A percentile compares a stretch with the other conserved stretches of the same genome.
Conservation (phyloP, 1,140 invertebrate species). For the Delia radicum region DNA sequence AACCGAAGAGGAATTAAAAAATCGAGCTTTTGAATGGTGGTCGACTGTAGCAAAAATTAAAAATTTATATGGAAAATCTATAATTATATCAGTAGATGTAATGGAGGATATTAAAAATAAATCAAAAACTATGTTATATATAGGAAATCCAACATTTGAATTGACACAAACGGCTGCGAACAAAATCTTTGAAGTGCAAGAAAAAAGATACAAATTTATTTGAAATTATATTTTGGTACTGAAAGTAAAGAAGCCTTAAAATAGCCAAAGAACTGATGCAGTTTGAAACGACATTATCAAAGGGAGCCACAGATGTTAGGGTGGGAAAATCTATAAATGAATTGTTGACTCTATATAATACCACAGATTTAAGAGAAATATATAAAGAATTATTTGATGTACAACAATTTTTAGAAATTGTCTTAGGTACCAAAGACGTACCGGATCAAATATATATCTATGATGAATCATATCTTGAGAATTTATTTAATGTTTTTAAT, state of each 20-base stretch:
- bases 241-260: constrained; percentile 22
- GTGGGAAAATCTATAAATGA: constrained; percentile 20
- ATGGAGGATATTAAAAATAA: constrained; percentile 38
- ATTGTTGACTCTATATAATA: constrained; percentile 26
- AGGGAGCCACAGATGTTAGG: not conserved
- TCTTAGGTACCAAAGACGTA: not conserved
- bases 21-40: constrained; percentile 41
- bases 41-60: constrained; percentile 36
- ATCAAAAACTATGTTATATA: constrained; percentile 34
- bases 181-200: not conserved
- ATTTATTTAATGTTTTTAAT: constrained; percentile 11
- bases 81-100: constrained; percentile 37
- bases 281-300: constrained; percentile 23
- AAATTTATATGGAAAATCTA: constrained; percentile 35
- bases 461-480: constrained; percentile 25
- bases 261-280: constrained; percentile 26
- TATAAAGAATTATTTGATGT: not conserved
- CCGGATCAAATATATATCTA: constrained; percentile 36
- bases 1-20: constrained; percentile 7
- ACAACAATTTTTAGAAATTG: not conserved
- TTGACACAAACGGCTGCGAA: not conserved
- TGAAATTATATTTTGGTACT: constrained; percentile 32
- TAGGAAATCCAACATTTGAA: constrained; percentile 29
- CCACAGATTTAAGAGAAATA: constrained; percentile 20
- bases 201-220: not conserved